Conservation (phyloP, 2,888 invertebrate species). For the Myathropa florea region DNA sequence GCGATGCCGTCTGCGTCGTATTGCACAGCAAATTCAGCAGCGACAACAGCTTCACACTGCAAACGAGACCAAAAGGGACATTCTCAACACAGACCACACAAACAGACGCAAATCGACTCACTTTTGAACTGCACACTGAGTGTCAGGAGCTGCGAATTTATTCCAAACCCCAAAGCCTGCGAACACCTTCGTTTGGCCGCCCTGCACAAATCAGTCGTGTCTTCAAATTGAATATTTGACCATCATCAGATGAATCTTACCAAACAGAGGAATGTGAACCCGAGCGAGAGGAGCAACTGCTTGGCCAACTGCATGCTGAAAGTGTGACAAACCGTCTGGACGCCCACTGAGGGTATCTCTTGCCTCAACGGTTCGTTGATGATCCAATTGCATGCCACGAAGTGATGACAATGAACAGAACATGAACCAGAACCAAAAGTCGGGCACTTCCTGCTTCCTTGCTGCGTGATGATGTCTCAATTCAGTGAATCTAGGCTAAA, state of each 20-base stretch:
- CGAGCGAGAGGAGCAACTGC: slow-evolving; percentile 10
- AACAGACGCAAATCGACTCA: not conserved
- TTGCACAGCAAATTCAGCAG: slow-evolving; percentile 85
- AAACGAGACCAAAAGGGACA: not conserved
- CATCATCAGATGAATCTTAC: slow-evolving; percentile 10
- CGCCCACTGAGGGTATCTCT: too few relatives aligned
- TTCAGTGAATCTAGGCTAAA: not conserved
- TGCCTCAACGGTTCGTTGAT: too few relatives aligned
- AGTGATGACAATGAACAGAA: slow-evolving; percentile 11
- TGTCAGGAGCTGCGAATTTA: slow-evolving; percentile 15
- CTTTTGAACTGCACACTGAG: slow-evolving; percentile 46
- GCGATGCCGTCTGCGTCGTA: slow-evolving; percentile 84
- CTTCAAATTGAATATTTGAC: not conserved
- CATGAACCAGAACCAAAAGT: not conserved
- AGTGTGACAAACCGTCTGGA: not conserved
- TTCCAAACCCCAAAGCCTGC: slow-evolving; percentile 50
- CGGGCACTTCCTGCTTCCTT: slow-evolving; percentile 23
- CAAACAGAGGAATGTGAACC: slow-evolving; percentile 9
- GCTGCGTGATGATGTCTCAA: not conserved
- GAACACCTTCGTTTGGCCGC: slow-evolving; percentile 20
- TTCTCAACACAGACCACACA: not conserved
- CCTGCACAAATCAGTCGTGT: not conserved
- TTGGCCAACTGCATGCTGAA: slow-evolving; percentile 41
- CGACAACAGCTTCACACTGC: slow-evolving; percentile 79
- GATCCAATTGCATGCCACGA: not conserved